Evolutionary conservation across 2,113 vertebrate species (phyloP).

Genomic region (Pterocles orientalis): DNA sequence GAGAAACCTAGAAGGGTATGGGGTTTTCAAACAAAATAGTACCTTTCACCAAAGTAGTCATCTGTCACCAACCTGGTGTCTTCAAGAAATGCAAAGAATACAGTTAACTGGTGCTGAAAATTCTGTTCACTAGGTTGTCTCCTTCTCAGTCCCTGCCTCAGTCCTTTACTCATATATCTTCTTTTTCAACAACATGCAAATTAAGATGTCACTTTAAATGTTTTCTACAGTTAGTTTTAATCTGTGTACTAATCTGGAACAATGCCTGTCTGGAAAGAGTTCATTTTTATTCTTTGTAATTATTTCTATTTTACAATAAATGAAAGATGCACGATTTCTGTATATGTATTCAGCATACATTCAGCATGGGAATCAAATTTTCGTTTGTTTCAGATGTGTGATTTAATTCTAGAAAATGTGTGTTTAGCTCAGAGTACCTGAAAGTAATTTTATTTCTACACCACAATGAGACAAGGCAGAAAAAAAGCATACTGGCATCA

Average conservation of each 20-base stretch:
- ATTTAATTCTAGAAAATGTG: neutral
- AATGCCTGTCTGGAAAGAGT: neutral
- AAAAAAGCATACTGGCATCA: neutral
- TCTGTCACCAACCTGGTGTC: neutral
- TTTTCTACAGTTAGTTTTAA: neutral
- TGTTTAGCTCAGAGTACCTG: neutral
- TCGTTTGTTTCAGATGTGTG: neutral
- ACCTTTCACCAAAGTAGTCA: neutral
- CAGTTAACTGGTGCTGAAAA: neutral
- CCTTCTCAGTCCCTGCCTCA: neutral
- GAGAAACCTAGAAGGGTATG: neutral
- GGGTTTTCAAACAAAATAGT: neutral
- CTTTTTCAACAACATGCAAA: neutral
- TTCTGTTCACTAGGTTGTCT: accelerated
- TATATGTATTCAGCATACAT: neutral
- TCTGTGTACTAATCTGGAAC: neutral
- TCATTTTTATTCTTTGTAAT: neutral
- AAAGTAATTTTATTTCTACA: neutral
- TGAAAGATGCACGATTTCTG: neutral
- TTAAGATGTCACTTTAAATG: neutral
- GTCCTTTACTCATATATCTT: neutral
- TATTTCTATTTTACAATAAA: neutral
- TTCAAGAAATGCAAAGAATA: neutral
- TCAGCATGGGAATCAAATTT: neutral
- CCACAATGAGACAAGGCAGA: neutral